A percentile compares a stretch with the other conserved stretches of the same genome.
phyloP scores from a whole-genome alignment of 2,113 vertebrate genomes.

The Amia ocellicauda region DNA sequence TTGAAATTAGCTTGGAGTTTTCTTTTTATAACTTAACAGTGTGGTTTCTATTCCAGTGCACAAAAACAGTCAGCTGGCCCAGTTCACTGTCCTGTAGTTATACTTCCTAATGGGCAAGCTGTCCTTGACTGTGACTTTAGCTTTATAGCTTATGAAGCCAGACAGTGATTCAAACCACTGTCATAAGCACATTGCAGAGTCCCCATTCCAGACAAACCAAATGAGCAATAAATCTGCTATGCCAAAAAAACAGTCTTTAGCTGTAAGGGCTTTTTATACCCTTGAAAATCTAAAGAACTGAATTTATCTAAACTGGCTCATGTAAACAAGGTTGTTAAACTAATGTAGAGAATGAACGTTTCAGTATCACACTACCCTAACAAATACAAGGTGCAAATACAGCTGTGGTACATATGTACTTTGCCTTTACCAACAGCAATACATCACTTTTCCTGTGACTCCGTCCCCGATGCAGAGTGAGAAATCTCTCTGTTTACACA shows the following conservation, averaged over 20 bases:
- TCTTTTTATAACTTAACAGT: not conserved
- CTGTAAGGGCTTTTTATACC: too few relatives aligned
- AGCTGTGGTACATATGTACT: slow-evolving; percentile 26
- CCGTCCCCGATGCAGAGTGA: slow-evolving; percentile 30
- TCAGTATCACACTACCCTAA: not conserved
- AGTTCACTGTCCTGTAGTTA: slow-evolving; percentile 15
- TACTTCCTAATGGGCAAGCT: not conserved
- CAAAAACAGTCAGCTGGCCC: slow-evolving; percentile 6
- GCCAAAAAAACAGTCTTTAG: too few relatives aligned
- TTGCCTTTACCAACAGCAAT: slow-evolving; percentile 39
- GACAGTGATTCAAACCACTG: not conserved
- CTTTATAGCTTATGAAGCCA: too few relatives aligned
- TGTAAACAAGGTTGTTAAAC: too few relatives aligned
- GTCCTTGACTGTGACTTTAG: slow-evolving; percentile 34
- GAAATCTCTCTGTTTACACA: slow-evolving; percentile 37
- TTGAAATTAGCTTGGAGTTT: too few relatives aligned
- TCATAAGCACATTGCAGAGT: too few relatives aligned
- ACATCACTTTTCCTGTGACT: slow-evolving; percentile 34
- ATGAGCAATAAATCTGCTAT: too few relatives aligned
- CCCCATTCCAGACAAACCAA: too few relatives aligned
- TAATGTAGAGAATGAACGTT: not conserved
- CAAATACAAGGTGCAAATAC: too few relatives aligned
- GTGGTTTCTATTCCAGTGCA: not conserved
- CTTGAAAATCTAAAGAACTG: too few relatives aligned
- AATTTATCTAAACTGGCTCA: too few relatives aligned